Evolutionary conservation across 1,140 invertebrate genomes (phyloP).

Genomic region (Oryctes rhinoceros): DNA sequence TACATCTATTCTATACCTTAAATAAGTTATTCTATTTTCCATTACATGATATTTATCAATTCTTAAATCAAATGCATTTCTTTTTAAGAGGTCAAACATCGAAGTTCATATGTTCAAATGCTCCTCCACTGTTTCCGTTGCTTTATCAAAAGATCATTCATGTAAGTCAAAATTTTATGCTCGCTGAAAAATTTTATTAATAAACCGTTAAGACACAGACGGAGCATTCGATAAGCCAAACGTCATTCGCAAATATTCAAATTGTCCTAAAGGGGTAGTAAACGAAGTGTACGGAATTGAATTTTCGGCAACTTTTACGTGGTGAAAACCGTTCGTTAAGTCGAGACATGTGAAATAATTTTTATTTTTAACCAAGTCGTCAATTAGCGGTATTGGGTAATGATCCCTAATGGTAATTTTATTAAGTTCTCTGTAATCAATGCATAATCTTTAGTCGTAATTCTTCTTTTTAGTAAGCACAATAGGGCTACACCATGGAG

Average conservation of each 20-base stretch:
- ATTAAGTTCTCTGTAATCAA: slow-evolving; percentile 64
- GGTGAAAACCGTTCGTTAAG: slow-evolving; percentile 55
- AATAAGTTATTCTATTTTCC: slow-evolving; percentile 40
- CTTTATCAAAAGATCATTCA: slow-evolving; percentile 43
- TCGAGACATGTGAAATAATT: slow-evolving; percentile 50
- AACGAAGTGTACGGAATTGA: slow-evolving; percentile 48
- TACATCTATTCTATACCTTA: slow-evolving; percentile 42
- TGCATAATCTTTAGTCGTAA: slow-evolving; percentile 57
- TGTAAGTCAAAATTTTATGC: slow-evolving; percentile 24
- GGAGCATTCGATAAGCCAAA: slow-evolving; percentile 47
- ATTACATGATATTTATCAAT: slow-evolving; percentile 47
- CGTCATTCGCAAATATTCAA: slow-evolving; percentile 47
- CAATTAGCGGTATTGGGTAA: slow-evolving; percentile 49
- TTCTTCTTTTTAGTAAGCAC: slow-evolving; percentile 56
- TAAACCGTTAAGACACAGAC: slow-evolving; percentile 32
- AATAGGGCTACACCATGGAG: slow-evolving; percentile 52
- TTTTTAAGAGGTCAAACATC: slow-evolving; percentile 43
- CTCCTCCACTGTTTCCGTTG: slow-evolving; percentile 35
- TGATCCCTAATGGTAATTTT: slow-evolving; percentile 52
- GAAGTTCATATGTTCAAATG: slow-evolving; percentile 37
- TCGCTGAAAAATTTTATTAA: slow-evolving; percentile 30
- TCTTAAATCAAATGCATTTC: slow-evolving; percentile 43
- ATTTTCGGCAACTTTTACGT: slow-evolving; percentile 46
- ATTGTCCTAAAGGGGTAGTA: slow-evolving; percentile 47
- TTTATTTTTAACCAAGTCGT: slow-evolving; percentile 45